A percentile compares a stretch with the other conserved stretches of the same genome.
phyloP scores from a whole-genome alignment of 1,140 invertebrate species.

The Papilio dardanus region DNA sequence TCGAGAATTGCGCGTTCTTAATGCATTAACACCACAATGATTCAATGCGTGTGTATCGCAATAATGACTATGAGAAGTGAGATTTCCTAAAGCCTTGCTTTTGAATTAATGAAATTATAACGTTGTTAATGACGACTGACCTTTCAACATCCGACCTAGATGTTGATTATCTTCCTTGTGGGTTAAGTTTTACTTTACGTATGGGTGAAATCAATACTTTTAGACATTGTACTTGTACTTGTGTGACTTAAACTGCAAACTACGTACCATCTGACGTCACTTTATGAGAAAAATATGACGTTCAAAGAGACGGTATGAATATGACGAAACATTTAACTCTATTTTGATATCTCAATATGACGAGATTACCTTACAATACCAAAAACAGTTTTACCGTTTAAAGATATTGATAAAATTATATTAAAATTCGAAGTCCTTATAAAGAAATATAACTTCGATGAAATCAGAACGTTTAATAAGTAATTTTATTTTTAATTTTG shows the following conservation, averaged over 20 bases:
- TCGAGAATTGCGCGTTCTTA: conserved; percentile 26
- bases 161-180: conserved; percentile 47
- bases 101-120: conserved; percentile 65
- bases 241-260: background rate
- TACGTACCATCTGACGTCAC: background rate
- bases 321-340: conserved; percentile 4
- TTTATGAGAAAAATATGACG: background rate
- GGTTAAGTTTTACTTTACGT: conserved; percentile 35
- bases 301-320: background rate
- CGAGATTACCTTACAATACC: no score
- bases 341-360: no score
- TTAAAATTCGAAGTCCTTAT: background rate
- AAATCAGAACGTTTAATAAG: background rate
- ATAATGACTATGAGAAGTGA: conserved; percentile 44
- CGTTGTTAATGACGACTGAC: conserved; percentile 68
- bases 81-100: conserved; percentile 67
- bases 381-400: background rate
- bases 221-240: background rate
- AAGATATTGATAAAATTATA: background rate
- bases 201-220: background rate
- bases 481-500: background rate
- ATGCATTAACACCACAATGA: conserved; percentile 35
- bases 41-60: conserved; percentile 42
- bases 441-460: background rate
- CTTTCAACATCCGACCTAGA: conserved; percentile 69